Conservation (phyloP, 2,113 vertebrate genomes). For the Azemiops feae region DNA sequence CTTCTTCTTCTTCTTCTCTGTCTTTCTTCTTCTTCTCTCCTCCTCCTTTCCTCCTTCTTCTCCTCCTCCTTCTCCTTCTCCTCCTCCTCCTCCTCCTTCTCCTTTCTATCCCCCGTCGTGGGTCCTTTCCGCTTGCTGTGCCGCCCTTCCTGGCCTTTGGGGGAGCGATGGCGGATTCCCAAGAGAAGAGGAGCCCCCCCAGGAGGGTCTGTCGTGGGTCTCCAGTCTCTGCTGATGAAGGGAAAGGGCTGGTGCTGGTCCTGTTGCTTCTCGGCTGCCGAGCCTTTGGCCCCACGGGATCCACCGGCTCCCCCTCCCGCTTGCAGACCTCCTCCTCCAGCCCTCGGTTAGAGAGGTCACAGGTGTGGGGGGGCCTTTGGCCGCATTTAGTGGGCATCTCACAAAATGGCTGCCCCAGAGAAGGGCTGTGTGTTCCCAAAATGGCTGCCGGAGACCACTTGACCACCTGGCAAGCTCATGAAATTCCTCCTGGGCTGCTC, state of each 20-base stretch:
- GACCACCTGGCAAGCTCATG: not conserved
- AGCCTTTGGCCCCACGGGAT: too few species aligned
- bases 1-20: too few species aligned
- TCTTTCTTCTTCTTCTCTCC: too few species aligned
- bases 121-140: not conserved
- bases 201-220: not conserved
- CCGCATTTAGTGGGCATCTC: not conserved
- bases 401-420: not conserved
- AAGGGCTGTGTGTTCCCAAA: not conserved
- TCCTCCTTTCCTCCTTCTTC: accelerated
- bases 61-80: too few species aligned
- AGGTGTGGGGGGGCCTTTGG: not conserved
- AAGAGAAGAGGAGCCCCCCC: not conserved
- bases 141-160: too few species aligned
- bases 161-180: not conserved
- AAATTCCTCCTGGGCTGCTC: not conserved
- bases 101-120: not conserved
- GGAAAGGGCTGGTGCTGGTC: not conserved
- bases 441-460: not conserved
- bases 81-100: too few species aligned
- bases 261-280: not conserved
- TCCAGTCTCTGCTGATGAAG: not conserved
- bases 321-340: not conserved
- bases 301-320: too few species aligned
- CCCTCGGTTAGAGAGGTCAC: not conserved